Conservation (phyloP, 1,140 invertebrate species). For the Lutraria rhynchaena region DNA sequence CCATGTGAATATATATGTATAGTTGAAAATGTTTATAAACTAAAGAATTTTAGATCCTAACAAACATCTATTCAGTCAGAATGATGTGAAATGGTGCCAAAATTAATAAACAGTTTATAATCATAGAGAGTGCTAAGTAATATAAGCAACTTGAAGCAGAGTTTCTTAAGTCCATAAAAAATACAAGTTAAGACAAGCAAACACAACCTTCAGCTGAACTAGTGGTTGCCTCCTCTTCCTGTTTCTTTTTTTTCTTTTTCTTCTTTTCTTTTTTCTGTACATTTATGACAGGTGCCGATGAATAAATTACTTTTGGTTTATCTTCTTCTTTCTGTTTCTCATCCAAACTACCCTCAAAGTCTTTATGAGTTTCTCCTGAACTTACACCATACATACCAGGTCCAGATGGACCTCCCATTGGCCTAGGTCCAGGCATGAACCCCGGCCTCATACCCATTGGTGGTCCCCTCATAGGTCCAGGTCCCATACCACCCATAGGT, state of each 20-base stretch:
- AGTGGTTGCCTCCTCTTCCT: slow-evolving; percentile 12
- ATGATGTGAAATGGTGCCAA: too few species aligned
- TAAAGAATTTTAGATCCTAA: too few species aligned
- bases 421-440: slow-evolving; percentile 50
- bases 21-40: too few species aligned
- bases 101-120: too few species aligned
- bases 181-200: too few species aligned
- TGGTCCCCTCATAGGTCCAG: slow-evolving; percentile 34
- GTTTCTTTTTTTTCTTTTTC: slow-evolving; percentile 76
- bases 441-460: slow-evolving; percentile 46
- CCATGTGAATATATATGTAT: background rate
- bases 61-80: too few species aligned
- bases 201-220: too few species aligned
- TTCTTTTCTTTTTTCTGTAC: slow-evolving; percentile 63
- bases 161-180: too few species aligned
- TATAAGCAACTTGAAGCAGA: too few species aligned
- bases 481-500: background rate
- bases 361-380: slow-evolving; percentile 30
- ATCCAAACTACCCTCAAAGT: background rate
- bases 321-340: slow-evolving; percentile 51
- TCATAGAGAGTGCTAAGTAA: too few species aligned
- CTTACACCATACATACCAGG: slow-evolving; percentile 54
- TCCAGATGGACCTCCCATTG: slow-evolving; percentile 37
- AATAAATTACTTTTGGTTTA: slow-evolving; percentile 78
- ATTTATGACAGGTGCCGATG: slow-evolving; percentile 73